Base-by-base conservation (phyloP, 2,113 vertebrate species). In the Datnioides undecimradiatus region DNA sequence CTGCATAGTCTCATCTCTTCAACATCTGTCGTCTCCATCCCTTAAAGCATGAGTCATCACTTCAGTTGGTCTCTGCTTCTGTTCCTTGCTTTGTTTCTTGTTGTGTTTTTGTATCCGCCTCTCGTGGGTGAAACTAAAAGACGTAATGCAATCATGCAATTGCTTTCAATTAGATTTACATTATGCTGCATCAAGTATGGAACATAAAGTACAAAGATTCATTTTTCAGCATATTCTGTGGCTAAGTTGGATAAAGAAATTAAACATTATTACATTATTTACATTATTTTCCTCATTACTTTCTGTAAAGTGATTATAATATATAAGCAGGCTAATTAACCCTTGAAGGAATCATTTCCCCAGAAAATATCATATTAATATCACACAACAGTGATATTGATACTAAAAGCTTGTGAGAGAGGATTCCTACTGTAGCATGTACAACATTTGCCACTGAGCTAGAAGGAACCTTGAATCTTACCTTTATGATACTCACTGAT, bases 41-140 rank as follows among this genome's bases (percentile, higher is more conserved):
- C 16, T 33, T 27, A 34, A 67, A 83, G 82, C 80, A 85, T 80
- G 84, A 70, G 23, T 74, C 74, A 48, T 73, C 33, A 2, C 36
- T 6, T 48, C 33, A 58, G 33, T 7, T 5, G 1, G 23, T 57
- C 25, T 62, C 48, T 45, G 36, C 55, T 33, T 78, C 51, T 38
- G 16, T 27, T 27, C 27, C 16, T 49, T 52, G 16, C 55, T 12
- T 48, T 54, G 2, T 38, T 38, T 5, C 38, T 65, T 0, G 67
- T 68, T 55, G 41, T 58, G 19, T 1, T 80, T 59, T 5, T 83
- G 3, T 73, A 46, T 38, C 31, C 16, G 40, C 63, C 25, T 79
- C 27, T 48, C 71, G 41, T 59, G 46, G 36, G 45, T 73, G 21
- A 45, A 83, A 73, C 52, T 46, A 40, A 48, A 48, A 23, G 4